These are phyloP conservation scores for Dryobotodes eremita DNA, from an alignment of 2,888 invertebrate genomes.

Conservation along the genomic window DNA sequence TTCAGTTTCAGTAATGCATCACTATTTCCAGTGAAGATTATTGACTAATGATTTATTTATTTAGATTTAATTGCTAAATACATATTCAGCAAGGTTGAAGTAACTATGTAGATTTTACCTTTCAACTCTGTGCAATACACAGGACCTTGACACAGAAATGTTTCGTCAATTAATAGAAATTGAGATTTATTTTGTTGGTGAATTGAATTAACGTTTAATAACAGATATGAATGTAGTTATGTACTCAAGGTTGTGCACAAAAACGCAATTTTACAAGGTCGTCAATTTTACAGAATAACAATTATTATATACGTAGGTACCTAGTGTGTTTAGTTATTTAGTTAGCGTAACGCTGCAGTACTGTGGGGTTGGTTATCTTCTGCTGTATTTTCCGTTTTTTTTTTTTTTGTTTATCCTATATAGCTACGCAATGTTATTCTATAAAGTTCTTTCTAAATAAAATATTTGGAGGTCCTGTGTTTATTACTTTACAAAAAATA, in stretches of 20 bases:
- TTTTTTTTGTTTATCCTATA: not conserved
- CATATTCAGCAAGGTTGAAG: slow-evolving; percentile 83
- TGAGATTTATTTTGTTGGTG: slow-evolving; percentile 75
- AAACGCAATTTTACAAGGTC: slow-evolving; percentile 64
- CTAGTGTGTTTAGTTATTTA: slow-evolving; percentile 28
- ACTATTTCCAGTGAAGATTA: slow-evolving; percentile 52
- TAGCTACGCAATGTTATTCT: too few relatives aligned
- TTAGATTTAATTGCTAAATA: slow-evolving; percentile 79
- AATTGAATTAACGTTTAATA: slow-evolving; percentile 71
- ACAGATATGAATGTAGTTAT: slow-evolving; percentile 63
- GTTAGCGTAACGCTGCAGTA: slow-evolving; percentile 19
- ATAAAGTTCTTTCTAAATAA: not conserved
- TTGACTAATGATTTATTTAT: slow-evolving; percentile 67
- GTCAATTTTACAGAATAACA: slow-evolving; percentile 43
- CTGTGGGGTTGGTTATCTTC: slow-evolving; percentile 1
- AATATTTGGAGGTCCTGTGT: not conserved
- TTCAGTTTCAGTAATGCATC: slow-evolving; percentile 32
- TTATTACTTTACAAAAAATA: not conserved
- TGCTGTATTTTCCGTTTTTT: slow-evolving; percentile 5
- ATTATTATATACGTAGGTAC: slow-evolving; percentile 8
- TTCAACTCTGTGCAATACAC: slow-evolving; percentile 84
- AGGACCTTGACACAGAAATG: slow-evolving; percentile 84
- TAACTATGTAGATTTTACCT: slow-evolving; percentile 85
- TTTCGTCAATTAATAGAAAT: slow-evolving; percentile 84
- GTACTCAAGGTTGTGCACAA: slow-evolving; percentile 64